Evolutionary conservation across 1,140 invertebrate genomes (phyloP).

Genomic region (Grapholita molesta): DNA sequence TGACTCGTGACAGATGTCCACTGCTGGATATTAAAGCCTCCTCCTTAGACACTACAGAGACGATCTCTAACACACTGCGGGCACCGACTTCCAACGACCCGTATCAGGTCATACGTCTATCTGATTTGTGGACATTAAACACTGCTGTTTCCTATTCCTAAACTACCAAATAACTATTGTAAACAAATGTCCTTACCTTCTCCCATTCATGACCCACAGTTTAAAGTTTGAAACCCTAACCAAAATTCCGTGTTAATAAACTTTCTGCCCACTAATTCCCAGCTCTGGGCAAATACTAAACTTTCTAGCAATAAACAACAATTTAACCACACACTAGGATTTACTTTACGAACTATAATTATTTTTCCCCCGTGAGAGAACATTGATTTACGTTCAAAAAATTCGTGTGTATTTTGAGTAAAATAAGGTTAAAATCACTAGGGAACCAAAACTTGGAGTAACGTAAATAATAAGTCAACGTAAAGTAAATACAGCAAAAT

Average conservation of each 20-base stretch:
- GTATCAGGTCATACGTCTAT: too few relatives aligned
- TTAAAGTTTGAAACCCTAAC: neutral
- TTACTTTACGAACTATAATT: neutral
- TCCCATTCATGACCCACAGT: neutral
- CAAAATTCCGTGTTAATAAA: neutral
- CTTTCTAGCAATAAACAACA: slow-evolving; percentile 11
- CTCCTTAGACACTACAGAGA: too few relatives aligned
- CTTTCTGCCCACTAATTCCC: neutral
- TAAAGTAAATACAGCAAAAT: too few relatives aligned
- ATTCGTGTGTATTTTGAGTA: neutral
- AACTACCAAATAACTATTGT: neutral
- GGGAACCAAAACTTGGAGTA: too few relatives aligned
- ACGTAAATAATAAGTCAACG: too few relatives aligned
- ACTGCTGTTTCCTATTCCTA: too few relatives aligned
- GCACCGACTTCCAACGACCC: too few relatives aligned
- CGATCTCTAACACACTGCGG: too few relatives aligned
- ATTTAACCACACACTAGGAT: neutral
- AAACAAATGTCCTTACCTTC: neutral
- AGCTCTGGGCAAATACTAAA: neutral
- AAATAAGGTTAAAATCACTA: too few relatives aligned
- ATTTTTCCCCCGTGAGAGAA: neutral
- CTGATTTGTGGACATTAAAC: too few relatives aligned
- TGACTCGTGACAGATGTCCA: too few relatives aligned
- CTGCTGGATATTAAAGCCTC: too few relatives aligned
- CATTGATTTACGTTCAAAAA: neutral